Evolutionary conservation across 2,888 invertebrate genomes (phyloP), one percentile per base, ranked within the genome.

Genomic region (Limulus polyphemus): DNA sequence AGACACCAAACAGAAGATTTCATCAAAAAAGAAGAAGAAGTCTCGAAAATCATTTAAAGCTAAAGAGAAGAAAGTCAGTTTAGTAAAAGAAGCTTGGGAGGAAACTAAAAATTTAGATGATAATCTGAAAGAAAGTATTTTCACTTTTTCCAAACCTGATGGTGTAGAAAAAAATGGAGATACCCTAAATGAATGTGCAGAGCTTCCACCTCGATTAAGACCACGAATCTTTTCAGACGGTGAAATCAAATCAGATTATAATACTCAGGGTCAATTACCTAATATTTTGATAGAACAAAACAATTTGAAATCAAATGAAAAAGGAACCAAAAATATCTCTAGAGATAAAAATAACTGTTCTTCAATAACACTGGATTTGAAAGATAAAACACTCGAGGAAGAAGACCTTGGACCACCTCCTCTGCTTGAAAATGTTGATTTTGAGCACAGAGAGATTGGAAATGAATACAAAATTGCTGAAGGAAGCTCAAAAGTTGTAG

Each of bases 21-120:
- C 56, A 16, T 60, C 59, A 14, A 66, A 66, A 51, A 69, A 69
- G 55, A 65, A 65, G 55, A 70, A 68, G 59, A 67, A 68, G 48
- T 64, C 62, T 1, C 69, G 63, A 60, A 69, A 62, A 48, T 51
- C 58, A 61, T 62, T 59, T 47, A 67, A 67, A 61, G 65, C 61
- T 16, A 68, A 68, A 67, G 64, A 66, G 32, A 67, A 61, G 62
- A 62, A 62, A 60, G 49, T 47, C 17, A 17, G 9, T 14, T 11
- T 32, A 11, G 11, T 32, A 11, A 54, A 54, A 54, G 16, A 16
- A 11, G 4, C 17, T 11, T 32, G 32, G 54, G 54, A 54, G 16
- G 2, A 54, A 11, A 14, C 11, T 54, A 14, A 54, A 11, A 11
- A 54, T 14, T 16, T 17, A 5, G 13, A 7, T 11, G 14, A n/a